Conservation (phyloP, 2,797 vertebrate genomes). For the Cygnus olor region DNA sequence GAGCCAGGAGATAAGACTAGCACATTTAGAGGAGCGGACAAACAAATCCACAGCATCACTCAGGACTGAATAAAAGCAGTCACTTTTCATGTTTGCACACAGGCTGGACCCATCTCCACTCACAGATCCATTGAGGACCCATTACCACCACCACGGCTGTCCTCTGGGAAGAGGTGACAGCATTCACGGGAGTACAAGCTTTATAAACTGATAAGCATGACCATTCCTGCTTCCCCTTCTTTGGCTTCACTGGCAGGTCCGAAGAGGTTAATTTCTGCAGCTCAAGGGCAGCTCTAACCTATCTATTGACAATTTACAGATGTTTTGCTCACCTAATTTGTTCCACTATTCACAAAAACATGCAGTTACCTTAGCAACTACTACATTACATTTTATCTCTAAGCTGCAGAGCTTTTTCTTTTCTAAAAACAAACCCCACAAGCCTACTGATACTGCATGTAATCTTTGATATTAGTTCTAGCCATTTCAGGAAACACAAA, state of each 20-base stretch:
- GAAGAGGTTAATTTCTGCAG: slow-evolving; percentile 50
- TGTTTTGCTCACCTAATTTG: slow-evolving; percentile 79
- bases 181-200: fast-evolving
- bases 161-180: fast-evolving
- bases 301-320: slow-evolving; percentile 72
- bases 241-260: background rate
- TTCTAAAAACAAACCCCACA: slow-evolving; percentile 62
- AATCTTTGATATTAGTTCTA: slow-evolving; percentile 46
- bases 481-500: slow-evolving; percentile 26
- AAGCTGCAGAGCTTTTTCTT: slow-evolving; percentile 73
- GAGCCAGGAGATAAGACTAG: background rate
- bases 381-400: slow-evolving; percentile 78
- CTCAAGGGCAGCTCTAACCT: slow-evolving; percentile 39
- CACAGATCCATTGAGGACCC: background rate
- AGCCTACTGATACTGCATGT: slow-evolving; percentile 37
- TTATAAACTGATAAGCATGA: background rate
- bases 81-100: background rate
- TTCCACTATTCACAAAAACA: slow-evolving; percentile 74
- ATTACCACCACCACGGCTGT: background rate
- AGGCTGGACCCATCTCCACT: background rate
- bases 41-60: fast-evolving
- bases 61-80: background rate
- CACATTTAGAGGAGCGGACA: fast-evolving
- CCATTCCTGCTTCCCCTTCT: background rate
- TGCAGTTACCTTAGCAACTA: slow-evolving; percentile 80